Evolutionary conservation across 2,888 invertebrate species (phyloP).

Genomic region (Drosophila parthenogenetica): DNA sequence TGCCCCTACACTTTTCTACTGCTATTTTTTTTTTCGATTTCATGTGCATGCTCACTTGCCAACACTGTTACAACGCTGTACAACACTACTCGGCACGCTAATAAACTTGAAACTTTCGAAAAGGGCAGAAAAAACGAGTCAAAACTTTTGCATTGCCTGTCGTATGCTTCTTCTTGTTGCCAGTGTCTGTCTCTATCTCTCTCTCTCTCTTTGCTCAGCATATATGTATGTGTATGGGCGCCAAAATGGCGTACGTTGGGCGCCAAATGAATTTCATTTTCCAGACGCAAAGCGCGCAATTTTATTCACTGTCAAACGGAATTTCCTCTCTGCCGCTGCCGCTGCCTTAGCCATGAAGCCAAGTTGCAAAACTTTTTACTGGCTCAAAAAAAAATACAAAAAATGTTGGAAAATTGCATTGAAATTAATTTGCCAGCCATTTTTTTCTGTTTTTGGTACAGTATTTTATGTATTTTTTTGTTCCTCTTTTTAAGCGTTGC

Average conservation of each 20-base stretch:
- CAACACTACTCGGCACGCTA: constrained; percentile 50
- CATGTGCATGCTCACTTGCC: constrained; percentile 43
- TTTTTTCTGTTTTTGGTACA: constrained; percentile 23
- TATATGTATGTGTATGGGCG: constrained; percentile 34
- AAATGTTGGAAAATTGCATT: constrained; percentile 19
- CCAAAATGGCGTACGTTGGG: constrained; percentile 65
- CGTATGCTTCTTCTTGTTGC: not conserved
- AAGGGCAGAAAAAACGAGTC: constrained; percentile 39
- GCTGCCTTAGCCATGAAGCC: constrained; percentile 9
- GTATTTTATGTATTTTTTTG: not conserved
- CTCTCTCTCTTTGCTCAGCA: constrained; percentile 2
- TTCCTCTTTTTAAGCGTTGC: constrained; percentile 30
- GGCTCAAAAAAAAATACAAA: constrained; percentile 9
- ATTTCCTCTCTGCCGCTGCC: constrained; percentile 54
- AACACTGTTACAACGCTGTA: constrained; percentile 51
- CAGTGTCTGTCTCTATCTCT: constrained; percentile 1
- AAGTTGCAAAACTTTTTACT: constrained; percentile 43
- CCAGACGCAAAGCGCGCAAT: constrained; percentile 74
- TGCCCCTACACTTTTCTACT: constrained; percentile 18
- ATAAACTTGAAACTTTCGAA: constrained; percentile 72
- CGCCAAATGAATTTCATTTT: constrained; percentile 80
- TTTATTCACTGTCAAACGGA: constrained; percentile 78
- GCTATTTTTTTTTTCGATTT: constrained; percentile 9
- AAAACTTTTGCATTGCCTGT: constrained; percentile 68
- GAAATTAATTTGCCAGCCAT: constrained; percentile 70